Evolutionary conservation across 2,113 vertebrate genomes (phyloP).

Genomic region (Syngnathus scovelli): DNA sequence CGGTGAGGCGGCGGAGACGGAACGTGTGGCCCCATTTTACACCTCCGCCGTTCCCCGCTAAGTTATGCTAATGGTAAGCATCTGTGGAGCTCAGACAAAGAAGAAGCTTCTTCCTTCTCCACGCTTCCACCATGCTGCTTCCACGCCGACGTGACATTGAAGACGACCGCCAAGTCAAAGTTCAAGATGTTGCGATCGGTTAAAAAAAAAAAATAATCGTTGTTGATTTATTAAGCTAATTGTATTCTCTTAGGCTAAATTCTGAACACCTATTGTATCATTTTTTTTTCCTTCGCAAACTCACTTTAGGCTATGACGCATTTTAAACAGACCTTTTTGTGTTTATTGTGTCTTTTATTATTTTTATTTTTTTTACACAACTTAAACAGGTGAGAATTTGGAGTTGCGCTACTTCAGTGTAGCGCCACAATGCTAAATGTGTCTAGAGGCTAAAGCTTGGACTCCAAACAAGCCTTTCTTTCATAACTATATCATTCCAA

Average conservation of each 20-base stretch:
- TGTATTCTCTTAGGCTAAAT: too few species aligned
- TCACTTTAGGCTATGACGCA: too few species aligned
- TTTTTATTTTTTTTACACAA: too few species aligned
- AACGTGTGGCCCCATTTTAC: constrained; percentile 67
- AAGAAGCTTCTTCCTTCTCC: constrained; percentile 45
- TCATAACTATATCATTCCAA: not conserved
- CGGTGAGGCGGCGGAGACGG: constrained; percentile 36
- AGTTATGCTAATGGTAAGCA: constrained; percentile 69
- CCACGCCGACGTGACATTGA: constrained; percentile 3
- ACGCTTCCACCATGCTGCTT: constrained; percentile 49
- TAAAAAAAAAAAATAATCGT: too few species aligned
- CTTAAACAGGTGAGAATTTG: too few species aligned
- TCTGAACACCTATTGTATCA: not conserved
- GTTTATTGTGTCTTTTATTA: too few species aligned
- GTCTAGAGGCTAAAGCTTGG: not conserved
- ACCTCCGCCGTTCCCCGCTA: constrained; percentile 65
- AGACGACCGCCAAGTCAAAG: constrained; percentile 10
- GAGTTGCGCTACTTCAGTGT: too few species aligned
- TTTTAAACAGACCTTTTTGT: too few species aligned
- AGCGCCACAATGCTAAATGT: too few species aligned
- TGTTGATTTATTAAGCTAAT: too few species aligned
- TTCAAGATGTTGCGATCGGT: not conserved
- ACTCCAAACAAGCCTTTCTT: not conserved
- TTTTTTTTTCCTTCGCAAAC: too few species aligned
- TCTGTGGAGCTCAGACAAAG: constrained; percentile 66